Percentiles rank a stretch among this genome's conserved stretches.
phyloP scores from a whole-genome alignment of 1,140 invertebrate genomes.

The Drosophila parabipectinata region DNA sequence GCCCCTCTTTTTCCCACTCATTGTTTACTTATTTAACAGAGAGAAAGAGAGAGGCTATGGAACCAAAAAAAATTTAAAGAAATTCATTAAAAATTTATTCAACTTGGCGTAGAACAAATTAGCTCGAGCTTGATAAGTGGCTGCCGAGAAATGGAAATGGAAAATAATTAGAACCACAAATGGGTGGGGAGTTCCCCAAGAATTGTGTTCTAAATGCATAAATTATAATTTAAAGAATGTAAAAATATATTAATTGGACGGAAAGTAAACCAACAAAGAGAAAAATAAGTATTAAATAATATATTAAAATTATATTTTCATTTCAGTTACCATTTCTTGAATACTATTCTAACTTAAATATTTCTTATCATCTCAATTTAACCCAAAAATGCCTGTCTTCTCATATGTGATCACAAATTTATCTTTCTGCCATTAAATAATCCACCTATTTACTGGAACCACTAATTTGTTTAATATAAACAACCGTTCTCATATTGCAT shows the following conservation, averaged over 20 bases:
- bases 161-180: constrained; percentile 43
- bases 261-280: not conserved
- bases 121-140: constrained; percentile 45
- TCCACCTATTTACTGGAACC: not conserved
- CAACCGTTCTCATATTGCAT: not conserved
- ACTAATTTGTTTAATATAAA: not conserved
- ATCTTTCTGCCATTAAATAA: not conserved
- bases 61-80: constrained; percentile 16
- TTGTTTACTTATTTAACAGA: constrained; percentile 40
- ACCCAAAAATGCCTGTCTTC: not conserved
- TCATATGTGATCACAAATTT: not conserved
- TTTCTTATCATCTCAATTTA: no score
- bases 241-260: not conserved
- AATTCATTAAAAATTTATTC: constrained; percentile 67
- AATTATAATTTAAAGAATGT: constrained; percentile 28
- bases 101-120: constrained; percentile 57
- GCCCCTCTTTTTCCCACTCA: not conserved
- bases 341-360: no score
- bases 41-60: not conserved
- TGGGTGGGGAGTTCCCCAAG: constrained; percentile 6
- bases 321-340: no score
- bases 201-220: constrained; percentile 35
- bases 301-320: not conserved
- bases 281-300: not conserved
- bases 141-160: constrained; percentile 5